Conservation (phyloP, 2,888 invertebrate species). For the Anoplius nigerrimus region DNA sequence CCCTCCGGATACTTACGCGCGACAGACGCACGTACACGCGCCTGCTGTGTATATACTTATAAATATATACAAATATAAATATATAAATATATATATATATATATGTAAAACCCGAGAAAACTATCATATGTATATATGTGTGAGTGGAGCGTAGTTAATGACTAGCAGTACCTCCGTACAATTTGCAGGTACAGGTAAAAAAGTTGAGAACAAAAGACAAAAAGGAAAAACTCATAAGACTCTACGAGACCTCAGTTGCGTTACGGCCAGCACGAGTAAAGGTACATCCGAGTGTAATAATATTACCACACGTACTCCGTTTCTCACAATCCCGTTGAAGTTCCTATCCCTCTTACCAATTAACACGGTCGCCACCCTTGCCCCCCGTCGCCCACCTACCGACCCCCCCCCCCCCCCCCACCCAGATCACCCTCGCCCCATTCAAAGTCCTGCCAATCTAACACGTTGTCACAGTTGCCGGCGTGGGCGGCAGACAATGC, state of each 20-base stretch:
- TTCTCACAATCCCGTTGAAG: conserved; percentile 2
- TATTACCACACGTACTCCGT: conserved; percentile 47
- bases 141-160: conserved; percentile 59
- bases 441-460: too few species aligned
- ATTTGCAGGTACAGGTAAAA: conserved; percentile 75
- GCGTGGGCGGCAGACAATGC: too few species aligned
- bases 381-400: too few species aligned
- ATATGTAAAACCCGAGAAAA: not conserved
- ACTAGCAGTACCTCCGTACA: conserved; percentile 59
- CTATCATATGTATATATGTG: conserved; percentile 25
- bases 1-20: not conserved
- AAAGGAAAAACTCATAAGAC: conserved; percentile 78
- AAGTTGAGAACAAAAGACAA: conserved; percentile 75
- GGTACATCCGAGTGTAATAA: conserved; percentile 72
- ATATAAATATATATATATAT: not conserved
- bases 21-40: not conserved
- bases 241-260: conserved; percentile 81
- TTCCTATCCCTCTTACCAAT: not conserved
- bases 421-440: too few species aligned
- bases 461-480: too few species aligned
- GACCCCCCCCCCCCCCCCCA: too few species aligned
- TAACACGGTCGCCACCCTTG: too few species aligned
- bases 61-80: not conserved
- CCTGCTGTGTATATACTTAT: not conserved
- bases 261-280: conserved; percentile 76